Evolutionary conservation across 2,113 vertebrate species (phyloP), one percentile per base, ranked within the genome.

Genomic region (Melanerpes formicivorus): DNA sequence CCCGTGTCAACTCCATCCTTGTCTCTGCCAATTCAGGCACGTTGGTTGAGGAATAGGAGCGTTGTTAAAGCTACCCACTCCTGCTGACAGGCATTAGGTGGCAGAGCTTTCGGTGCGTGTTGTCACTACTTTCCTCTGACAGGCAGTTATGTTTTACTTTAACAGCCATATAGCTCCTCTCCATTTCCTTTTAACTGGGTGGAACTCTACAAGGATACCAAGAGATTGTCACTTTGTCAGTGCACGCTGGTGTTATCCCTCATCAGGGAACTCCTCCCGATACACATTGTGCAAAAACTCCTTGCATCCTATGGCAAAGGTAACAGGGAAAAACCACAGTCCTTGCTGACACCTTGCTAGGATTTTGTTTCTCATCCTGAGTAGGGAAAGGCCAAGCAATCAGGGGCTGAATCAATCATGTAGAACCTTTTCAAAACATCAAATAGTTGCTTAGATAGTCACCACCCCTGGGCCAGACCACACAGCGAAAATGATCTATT

Each of bases 141-240:
- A 97, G 94, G 96, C 94, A 87, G 93, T 96, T 96, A 67, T 96
- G 95, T 95, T 97, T 95, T 95, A 96, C 93, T 96, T 90, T 95
- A 97, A 97, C 90, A 90, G 90, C 81, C 90, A 95, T 96, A 96
- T 88, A 95, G 92, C 94, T 74, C 10, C 89, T 79, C 92, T 96
- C n/a, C 19, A 15, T 46, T 80, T 94, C 84, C 88, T 93, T 80
- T 77, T 62, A 90, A 94, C 50, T 8, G 70, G 59, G 15, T 76
- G 56, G 25, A 32, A 72, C 90, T 95, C 78, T 90, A 87, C 90
- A 87, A 90, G 88, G 91, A 93, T n/a, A 48, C 64, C 69, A 78
- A 72, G 88, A 56, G 63, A 67, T 54, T 93, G 93, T 92, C 93
- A 87, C 62, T 60, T 73, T 14, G 4, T 48, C 2, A 11, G 66